phyloP scores from a whole-genome alignment of 2,113 vertebrate genomes.

The Callospermophilus lateralis region DNA sequence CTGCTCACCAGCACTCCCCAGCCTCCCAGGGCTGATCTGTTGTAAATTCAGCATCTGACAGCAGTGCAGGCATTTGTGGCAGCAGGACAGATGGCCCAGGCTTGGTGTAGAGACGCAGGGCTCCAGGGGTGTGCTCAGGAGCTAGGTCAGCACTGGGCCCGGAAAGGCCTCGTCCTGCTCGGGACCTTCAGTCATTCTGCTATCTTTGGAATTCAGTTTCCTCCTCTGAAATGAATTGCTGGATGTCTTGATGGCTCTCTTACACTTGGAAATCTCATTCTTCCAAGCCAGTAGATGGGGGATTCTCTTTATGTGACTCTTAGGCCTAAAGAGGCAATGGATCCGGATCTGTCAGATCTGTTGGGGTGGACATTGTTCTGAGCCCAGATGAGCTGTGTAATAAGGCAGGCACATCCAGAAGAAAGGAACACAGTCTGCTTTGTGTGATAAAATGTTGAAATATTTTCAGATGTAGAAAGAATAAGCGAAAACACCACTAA shows the following conservation, averaged over 20 bases:
- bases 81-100: background rate
- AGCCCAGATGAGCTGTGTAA: background rate
- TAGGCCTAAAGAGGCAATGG: rapidly evolving
- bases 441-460: background rate
- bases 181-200: background rate
- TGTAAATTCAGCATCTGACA: rapidly evolving
- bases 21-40: background rate
- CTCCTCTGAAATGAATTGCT: background rate
- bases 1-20: background rate
- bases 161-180: background rate
- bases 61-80: background rate
- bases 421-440: background rate
- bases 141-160: rapidly evolving
- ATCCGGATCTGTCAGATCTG: background rate
- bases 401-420: background rate
- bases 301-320: background rate
- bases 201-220: background rate
- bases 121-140: rapidly evolving
- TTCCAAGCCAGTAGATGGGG: rapidly evolving
- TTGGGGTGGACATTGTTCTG: no score
- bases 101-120: rapidly evolving
- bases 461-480: background rate
- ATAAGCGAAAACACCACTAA: background rate
- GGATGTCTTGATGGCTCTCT: background rate
- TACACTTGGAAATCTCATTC: background rate